Conservation (phyloP, 2,797 vertebrate species). For the Knipowitschia caucasica region DNA sequence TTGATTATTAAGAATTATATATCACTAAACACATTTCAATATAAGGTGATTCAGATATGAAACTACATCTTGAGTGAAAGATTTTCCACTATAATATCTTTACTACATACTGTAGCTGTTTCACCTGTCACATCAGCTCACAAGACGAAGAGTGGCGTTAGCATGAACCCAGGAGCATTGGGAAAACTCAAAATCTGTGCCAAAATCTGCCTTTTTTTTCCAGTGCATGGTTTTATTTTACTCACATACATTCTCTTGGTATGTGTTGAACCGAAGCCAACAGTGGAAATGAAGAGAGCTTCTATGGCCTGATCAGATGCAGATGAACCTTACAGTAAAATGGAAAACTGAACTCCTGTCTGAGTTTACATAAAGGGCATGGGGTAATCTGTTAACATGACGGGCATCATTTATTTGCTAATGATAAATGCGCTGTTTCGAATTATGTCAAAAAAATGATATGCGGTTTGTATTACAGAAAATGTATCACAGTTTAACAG, state of each 20-base stretch:
- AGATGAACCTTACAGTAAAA: neutral
- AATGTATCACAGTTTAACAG: no score
- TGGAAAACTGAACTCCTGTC: neutral
- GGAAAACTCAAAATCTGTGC: neutral
- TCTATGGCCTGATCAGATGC: neutral
- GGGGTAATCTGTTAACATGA: conserved; percentile 6
- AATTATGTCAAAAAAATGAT: no score
- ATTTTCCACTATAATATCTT: no score
- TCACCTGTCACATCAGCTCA: neutral
- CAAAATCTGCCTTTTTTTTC: neutral
- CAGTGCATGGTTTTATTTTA: neutral
- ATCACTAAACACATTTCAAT: no score
- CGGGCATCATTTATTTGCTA: neutral
- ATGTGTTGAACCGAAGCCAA: neutral
- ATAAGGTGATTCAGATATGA: no score
- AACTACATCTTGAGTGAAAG: no score
- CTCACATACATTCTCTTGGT: neutral
- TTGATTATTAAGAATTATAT: no score
- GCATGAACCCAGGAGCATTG: neutral
- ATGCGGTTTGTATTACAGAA: no score
- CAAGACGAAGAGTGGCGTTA: neutral
- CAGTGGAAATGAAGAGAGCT: conserved; percentile 3
- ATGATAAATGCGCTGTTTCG: no score
- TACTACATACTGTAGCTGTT: neutral
- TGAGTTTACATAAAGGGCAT: neutral